phyloP scores from a whole-genome alignment of 2,797 vertebrate species.

The Bradypus variegatus region DNA sequence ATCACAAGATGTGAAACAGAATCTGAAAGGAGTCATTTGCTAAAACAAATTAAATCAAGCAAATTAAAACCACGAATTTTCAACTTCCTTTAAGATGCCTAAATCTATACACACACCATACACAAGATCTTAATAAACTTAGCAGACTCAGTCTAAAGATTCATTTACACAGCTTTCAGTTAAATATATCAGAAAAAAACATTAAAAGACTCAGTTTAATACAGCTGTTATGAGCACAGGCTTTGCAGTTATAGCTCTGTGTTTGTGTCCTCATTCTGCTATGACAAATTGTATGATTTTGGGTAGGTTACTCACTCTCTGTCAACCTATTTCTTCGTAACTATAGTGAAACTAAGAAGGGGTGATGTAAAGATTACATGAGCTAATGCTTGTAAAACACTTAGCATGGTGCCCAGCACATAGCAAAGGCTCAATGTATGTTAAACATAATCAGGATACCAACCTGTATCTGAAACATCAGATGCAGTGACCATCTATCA shows the following conservation, averaged over 20 bases:
- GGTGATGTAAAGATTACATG: neutral
- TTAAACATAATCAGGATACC: neutral
- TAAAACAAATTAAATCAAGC: neutral
- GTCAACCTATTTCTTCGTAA: neutral
- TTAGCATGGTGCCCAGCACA: neutral
- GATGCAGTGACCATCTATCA: neutral
- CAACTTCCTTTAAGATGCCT: conserved; percentile 24
- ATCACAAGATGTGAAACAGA: conserved; percentile 21
- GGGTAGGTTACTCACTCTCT: neutral
- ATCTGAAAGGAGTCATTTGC: neutral
- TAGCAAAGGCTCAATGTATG: neutral
- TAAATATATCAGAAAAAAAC: neutral
- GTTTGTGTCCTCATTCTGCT: neutral
- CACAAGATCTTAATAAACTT: conserved; percentile 11
- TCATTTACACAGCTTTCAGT: conserved; percentile 5
- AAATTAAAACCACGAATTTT: neutral
- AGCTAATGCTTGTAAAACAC: neutral
- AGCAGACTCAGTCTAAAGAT: neutral
- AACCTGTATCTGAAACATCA: neutral
- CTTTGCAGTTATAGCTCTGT: neutral
- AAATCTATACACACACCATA: neutral
- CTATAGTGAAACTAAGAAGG: neutral
- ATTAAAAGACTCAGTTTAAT: neutral
- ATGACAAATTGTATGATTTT: neutral
- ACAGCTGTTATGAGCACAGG: neutral